Evolutionary conservation across 2,888 invertebrate genomes (phyloP).

Genomic region (Lutraria lutraria): DNA sequence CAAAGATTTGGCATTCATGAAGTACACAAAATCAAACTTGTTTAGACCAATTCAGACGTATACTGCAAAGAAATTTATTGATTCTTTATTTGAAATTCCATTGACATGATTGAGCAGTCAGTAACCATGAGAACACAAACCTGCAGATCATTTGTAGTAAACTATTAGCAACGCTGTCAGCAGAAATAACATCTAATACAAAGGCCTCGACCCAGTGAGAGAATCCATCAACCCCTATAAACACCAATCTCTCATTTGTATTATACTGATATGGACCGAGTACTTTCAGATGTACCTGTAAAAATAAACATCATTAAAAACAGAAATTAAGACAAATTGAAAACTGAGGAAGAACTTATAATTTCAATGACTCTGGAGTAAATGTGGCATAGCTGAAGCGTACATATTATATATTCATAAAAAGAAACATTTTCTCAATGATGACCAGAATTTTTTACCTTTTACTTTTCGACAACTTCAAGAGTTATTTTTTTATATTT

Average conservation of each 20-base stretch:
- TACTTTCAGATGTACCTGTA: conserved; percentile 65
- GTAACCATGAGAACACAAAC: conserved; percentile 37
- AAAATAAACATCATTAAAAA: conserved; percentile 1
- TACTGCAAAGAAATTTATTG: too few relatives aligned
- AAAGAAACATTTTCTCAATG: too few relatives aligned
- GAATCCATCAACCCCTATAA: conserved; percentile 53
- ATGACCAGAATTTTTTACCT: too few relatives aligned
- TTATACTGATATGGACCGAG: conserved; percentile 54
- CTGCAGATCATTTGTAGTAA: conserved; percentile 59
- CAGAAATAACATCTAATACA: conserved; percentile 56
- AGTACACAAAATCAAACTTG: too few relatives aligned
- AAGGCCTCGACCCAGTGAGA: conserved; percentile 65
- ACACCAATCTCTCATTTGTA: conserved; percentile 34
- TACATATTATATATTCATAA: too few relatives aligned
- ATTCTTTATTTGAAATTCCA: background rate
- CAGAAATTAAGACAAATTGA: background rate
- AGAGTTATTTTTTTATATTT: too few relatives aligned
- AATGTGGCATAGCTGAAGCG: too few relatives aligned
- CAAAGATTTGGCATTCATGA: too few relatives aligned
- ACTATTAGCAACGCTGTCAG: conserved; percentile 48
- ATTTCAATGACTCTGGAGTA: too few relatives aligned
- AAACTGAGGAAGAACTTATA: too few relatives aligned
- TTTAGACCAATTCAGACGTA: too few relatives aligned
- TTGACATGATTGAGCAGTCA: background rate
- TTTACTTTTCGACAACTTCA: too few relatives aligned